Evolutionary conservation across 2,113 vertebrate genomes (phyloP).

Genomic region (Etia nguti): DNA sequence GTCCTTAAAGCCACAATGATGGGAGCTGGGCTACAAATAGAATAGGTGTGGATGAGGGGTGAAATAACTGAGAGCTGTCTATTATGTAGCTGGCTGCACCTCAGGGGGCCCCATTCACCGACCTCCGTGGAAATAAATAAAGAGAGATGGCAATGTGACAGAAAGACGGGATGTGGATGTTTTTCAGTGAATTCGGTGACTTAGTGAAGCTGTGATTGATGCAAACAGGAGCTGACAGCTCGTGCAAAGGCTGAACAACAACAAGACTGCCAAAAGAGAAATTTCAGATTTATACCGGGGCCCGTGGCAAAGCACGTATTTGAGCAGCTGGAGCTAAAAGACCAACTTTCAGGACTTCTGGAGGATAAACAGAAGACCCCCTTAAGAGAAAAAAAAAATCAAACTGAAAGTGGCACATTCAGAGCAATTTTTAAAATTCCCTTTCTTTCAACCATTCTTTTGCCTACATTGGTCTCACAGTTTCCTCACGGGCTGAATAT

Average conservation of each 20-base stretch:
- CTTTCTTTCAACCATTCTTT: background rate
- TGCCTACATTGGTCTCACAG: background rate
- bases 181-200: background rate
- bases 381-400: background rate
- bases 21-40: background rate
- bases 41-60: background rate
- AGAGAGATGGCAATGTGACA: background rate
- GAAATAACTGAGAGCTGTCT: background rate
- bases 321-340: background rate
- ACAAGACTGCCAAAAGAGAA: background rate
- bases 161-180: background rate
- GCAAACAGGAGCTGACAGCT: constrained; percentile 7
- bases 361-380: background rate
- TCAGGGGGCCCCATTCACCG: background rate
- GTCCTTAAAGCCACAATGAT: background rate
- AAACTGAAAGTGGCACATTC: background rate
- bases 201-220: background rate
- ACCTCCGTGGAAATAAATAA: background rate
- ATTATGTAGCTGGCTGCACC: background rate
- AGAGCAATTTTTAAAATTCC: background rate
- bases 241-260: background rate
- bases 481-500: background rate
- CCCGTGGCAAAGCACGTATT: background rate
- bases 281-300: background rate
- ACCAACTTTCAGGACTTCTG: background rate